phyloP scores from a whole-genome alignment of 2,113 vertebrate genomes.

The Haplochromis burtoni region DNA sequence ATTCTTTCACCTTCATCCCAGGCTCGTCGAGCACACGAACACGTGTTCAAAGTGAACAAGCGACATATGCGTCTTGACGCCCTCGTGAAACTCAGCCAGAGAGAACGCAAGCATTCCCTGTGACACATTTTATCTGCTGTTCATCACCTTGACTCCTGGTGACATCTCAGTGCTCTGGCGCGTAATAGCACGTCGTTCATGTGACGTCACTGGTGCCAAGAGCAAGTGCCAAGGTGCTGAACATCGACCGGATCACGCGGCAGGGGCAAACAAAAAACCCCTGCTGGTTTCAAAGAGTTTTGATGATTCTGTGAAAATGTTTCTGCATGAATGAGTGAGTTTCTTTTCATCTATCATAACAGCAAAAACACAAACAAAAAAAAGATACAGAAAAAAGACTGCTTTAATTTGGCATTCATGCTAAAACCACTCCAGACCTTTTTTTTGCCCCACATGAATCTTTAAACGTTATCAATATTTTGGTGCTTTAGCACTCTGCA shows the following conservation, averaged over 20 bases:
- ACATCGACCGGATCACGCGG: background rate
- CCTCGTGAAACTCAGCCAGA: background rate
- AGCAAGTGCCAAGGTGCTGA: background rate
- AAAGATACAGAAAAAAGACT: background rate
- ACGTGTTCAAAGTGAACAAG: background rate
- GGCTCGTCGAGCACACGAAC: background rate
- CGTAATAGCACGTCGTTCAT: background rate
- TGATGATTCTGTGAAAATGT: background rate
- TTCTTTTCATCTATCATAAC: background rate
- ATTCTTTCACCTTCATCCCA: background rate
- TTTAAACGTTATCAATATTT: background rate
- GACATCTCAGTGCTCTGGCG: background rate
- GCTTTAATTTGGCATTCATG: background rate
- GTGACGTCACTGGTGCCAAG: background rate
- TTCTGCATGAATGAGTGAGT: background rate
- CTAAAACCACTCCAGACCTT: background rate
- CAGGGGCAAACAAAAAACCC: background rate
- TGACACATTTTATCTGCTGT: slow-evolving; percentile 1
- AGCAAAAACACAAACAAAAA: background rate
- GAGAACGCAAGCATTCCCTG: background rate
- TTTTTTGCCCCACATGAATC: background rate
- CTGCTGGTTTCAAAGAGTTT: background rate
- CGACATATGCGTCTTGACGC: background rate
- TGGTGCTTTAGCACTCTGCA: background rate
- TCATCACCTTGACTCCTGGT: background rate